Evolutionary conservation across 1,140 invertebrate genomes (phyloP).

Genomic region (Bombus superbus): DNA sequence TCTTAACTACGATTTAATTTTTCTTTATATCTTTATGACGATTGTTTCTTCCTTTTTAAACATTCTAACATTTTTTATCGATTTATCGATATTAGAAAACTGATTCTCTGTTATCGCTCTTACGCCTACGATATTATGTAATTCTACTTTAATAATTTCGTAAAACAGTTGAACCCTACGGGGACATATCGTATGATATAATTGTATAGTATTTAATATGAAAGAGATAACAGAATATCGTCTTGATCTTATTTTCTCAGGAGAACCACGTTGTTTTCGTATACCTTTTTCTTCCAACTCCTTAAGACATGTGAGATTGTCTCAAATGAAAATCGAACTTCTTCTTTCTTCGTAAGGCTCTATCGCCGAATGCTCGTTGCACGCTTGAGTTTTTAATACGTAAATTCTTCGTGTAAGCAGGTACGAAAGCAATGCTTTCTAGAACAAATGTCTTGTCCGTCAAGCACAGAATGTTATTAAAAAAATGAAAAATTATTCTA

Average conservation of each 20-base stretch:
- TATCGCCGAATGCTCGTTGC: not conserved
- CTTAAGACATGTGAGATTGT: not conserved
- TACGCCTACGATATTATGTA: constrained; percentile 15
- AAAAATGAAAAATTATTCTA: not conserved
- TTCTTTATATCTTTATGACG: not conserved
- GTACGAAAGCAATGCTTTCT: not conserved
- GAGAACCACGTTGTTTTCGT: constrained; percentile 1
- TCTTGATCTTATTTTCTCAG: not conserved
- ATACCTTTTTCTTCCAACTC: not conserved
- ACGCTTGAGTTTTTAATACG: not conserved
- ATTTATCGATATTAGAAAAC: constrained; percentile 30
- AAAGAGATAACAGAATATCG: constrained; percentile 3
- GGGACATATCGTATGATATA: not conserved
- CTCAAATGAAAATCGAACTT: not conserved
- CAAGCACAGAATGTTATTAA: not conserved
- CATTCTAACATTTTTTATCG: too few relatives aligned
- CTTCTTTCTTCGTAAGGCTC: too few relatives aligned
- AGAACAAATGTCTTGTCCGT: not conserved
- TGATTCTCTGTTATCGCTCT: constrained; percentile 10
- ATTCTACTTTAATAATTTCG: not conserved
- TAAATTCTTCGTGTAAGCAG: not conserved
- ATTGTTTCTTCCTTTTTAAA: not conserved
- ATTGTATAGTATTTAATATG: not conserved
- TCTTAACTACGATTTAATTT: not conserved
- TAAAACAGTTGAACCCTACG: not conserved